phyloP scores from a whole-genome alignment of 2,888 invertebrate species.

The Brachyptera risi region DNA sequence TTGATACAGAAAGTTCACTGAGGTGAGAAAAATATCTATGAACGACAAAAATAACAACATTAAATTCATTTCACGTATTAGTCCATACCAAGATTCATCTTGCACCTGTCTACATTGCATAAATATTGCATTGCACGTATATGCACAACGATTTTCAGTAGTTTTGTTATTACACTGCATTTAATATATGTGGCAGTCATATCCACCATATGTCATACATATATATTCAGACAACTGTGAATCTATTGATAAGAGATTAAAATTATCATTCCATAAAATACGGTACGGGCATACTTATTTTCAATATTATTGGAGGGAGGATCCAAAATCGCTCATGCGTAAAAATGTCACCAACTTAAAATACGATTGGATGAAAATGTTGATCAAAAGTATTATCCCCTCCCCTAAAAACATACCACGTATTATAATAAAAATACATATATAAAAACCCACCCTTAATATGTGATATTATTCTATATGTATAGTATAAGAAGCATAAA shows the following conservation, averaged over 20 bases:
- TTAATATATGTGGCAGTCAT: background rate
- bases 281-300: conserved; percentile 22
- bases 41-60: no score
- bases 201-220: background rate
- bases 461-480: conserved; percentile 18
- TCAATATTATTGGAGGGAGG: conserved; percentile 9
- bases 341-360: conserved; percentile 27
- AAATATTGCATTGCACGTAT: no score
- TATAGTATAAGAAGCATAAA: background rate
- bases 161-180: background rate
- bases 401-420: conserved; percentile 11
- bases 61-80: no score
- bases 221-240: background rate
- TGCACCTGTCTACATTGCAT: no score
- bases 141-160: background rate
- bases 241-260: conserved; percentile 8
- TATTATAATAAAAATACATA: background rate
- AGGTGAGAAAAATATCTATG: no score
- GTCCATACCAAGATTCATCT: no score
- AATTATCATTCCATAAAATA: conserved; percentile 14
- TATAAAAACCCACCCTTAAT: conserved; percentile 13
- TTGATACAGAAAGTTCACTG: no score
- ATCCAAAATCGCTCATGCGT: conserved; percentile 19
- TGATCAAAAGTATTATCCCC: conserved; percentile 20
- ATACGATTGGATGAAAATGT: conserved; percentile 26